These are phyloP conservation scores for Melanostoma mellinum DNA, from an alignment of 2,888 invertebrate genomes.

Conservation along the genomic window DNA sequence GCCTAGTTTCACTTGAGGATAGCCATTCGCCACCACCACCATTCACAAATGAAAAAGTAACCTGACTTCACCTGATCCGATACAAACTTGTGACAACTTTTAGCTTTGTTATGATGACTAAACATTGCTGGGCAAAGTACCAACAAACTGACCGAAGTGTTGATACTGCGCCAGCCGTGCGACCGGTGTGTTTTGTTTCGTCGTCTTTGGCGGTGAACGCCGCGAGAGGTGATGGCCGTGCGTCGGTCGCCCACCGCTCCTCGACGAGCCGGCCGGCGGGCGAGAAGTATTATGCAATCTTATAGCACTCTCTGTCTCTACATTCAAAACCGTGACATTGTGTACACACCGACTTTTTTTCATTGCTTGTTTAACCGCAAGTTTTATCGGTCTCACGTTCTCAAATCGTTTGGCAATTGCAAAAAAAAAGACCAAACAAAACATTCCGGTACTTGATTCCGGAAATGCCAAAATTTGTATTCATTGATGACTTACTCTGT, in stretches of 20 bases:
- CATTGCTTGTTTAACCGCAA: slow-evolving; percentile 54
- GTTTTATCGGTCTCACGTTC: slow-evolving; percentile 58
- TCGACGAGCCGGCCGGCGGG: slow-evolving; percentile 11
- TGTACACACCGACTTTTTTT: slow-evolving; percentile 32
- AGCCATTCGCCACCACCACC: neutral
- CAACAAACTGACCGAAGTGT: slow-evolving; percentile 5
- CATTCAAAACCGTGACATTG: slow-evolving; percentile 32
- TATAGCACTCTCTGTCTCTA: slow-evolving; percentile 3
- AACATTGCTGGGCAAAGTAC: neutral
- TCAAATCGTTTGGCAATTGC: slow-evolving; percentile 35
- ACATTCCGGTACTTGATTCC: slow-evolving; percentile 35
- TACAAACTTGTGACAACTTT: neutral
- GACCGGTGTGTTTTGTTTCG: neutral
- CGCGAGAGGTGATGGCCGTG: no score
- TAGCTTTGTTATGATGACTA: slow-evolving; percentile 9
- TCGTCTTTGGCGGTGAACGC: neutral
- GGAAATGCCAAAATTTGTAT: slow-evolving; percentile 63
- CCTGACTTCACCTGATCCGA: neutral
- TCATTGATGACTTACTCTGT: slow-evolving; percentile 39
- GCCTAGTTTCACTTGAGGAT: slow-evolving; percentile 42
- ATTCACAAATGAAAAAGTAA: neutral
- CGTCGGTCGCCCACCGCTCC: neutral
- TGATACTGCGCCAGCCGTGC: slow-evolving; percentile 1
- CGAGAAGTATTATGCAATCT: slow-evolving; percentile 40
- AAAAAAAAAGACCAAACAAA: slow-evolving; percentile 17